Evolutionary conservation across 2,888 invertebrate genomes (phyloP).

Genomic region (Parapristionchus giblindavisi): DNA sequence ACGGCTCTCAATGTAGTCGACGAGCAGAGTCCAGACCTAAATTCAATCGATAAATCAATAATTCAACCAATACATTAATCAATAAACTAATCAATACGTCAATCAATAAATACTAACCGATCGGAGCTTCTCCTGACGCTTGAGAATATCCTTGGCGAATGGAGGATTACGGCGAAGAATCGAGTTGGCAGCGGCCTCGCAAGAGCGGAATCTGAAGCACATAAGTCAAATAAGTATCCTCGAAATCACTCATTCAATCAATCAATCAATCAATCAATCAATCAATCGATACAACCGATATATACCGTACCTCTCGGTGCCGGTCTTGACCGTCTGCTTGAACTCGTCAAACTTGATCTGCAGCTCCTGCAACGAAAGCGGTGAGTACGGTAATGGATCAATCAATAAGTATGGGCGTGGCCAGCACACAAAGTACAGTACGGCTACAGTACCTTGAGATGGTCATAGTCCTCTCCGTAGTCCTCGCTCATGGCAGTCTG

Average conservation of each 20-base stretch:
- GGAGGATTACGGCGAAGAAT: slow-evolving; percentile 80
- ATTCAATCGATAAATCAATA: not conserved
- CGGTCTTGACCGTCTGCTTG: slow-evolving; percentile 87
- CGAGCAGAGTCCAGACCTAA: slow-evolving; percentile 82
- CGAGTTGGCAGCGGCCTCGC: slow-evolving; percentile 88
- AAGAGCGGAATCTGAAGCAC: slow-evolving; percentile 83
- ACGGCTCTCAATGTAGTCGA: slow-evolving; percentile 85
- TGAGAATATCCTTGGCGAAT: slow-evolving; percentile 85
- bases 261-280: no score
- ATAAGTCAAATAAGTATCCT: not conserved
- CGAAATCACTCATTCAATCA: no score
- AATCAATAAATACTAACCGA: slow-evolving; percentile 41
- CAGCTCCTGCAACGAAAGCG: slow-evolving; percentile 75
- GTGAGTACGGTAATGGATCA: not conserved
- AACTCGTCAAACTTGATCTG: slow-evolving; percentile 92
- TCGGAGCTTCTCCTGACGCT: slow-evolving; percentile 71
- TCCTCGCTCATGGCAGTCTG: slow-evolving; percentile 89
- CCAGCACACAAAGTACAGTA: not conserved
- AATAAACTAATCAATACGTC: not conserved
- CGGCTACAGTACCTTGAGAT: slow-evolving; percentile 50
- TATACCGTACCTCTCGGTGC: slow-evolving; percentile 81
- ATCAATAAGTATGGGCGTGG: not conserved
- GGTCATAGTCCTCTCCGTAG: slow-evolving; percentile 85
- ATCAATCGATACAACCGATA: no score
- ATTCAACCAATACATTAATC: not conserved